Evolutionary conservation across 2,888 invertebrate genomes (phyloP).

Genomic region (Argynnis bischoffii): DNA sequence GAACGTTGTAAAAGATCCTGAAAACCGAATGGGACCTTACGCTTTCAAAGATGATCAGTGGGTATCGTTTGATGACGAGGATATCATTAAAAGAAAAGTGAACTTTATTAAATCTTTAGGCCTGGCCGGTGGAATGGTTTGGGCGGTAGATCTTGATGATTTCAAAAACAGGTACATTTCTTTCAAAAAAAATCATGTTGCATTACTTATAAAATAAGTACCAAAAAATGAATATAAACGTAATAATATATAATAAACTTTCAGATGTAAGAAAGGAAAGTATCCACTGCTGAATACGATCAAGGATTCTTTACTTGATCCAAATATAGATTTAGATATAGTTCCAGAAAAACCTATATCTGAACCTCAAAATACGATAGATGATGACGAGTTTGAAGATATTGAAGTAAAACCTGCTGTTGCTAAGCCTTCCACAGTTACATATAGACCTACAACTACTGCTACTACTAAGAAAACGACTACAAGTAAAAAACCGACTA

Average conservation of each 20-base stretch:
- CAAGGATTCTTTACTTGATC: conserved; percentile 85
- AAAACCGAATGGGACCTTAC: conserved; percentile 92
- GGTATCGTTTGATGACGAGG: conserved; percentile 94
- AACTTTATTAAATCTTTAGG: conserved; percentile 89
- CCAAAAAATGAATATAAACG: background rate
- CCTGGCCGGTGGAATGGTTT: conserved; percentile 94
- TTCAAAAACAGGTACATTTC: conserved; percentile 84
- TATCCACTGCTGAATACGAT: conserved; percentile 92
- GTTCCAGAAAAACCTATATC: conserved; percentile 50
- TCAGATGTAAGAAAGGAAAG: conserved; percentile 88
- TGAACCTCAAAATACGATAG: conserved; percentile 58
- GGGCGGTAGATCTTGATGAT: conserved; percentile 95
- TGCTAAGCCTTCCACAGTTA: conserved; percentile 29
- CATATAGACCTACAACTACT: conserved; percentile 44
- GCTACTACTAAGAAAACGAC: conserved; percentile 46
- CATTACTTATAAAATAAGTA: background rate
- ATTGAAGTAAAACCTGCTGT: conserved; percentile 66
- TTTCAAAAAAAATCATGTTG: background rate
- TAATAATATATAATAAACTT: conserved; percentile 40
- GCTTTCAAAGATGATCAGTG: conserved; percentile 94
- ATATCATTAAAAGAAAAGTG: conserved; percentile 90
- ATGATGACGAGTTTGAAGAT: conserved; percentile 65
- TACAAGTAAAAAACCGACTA: conserved; percentile 35
- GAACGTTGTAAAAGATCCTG: conserved; percentile 90
- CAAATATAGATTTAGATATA: conserved; percentile 50